Conservation (phyloP, 1,140 invertebrate species). For the Meloidogyne floridensis region DNA sequence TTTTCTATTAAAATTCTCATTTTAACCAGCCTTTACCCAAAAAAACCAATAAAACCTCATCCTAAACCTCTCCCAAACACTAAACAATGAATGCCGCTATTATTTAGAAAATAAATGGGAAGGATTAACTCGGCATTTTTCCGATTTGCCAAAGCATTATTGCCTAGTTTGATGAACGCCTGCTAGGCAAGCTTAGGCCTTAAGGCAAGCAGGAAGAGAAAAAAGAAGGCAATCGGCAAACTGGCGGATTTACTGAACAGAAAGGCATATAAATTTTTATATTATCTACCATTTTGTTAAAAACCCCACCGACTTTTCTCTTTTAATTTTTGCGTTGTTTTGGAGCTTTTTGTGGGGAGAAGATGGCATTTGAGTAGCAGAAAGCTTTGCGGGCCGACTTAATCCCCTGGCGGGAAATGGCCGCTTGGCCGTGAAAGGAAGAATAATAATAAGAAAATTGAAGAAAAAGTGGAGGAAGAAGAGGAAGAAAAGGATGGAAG, state of each 20-base stretch:
- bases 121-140: constrained; percentile 8
- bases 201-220: background rate
- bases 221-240: background rate
- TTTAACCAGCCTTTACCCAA: background rate
- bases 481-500: background rate
- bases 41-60: constrained; percentile 6
- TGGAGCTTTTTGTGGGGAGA: background rate
- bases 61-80: background rate
- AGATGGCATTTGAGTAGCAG: background rate
- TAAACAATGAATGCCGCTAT: background rate
- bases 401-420: constrained; percentile 21
- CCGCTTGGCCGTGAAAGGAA: constrained; percentile 1
- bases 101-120: constrained; percentile 3
- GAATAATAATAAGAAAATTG: background rate
- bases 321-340: background rate
- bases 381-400: constrained; percentile 16
- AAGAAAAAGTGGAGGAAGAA: background rate
- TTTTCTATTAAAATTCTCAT: too few relatives aligned
- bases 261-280: constrained; percentile 1
- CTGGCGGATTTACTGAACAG: constrained; percentile 12
- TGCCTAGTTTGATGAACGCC: constrained; percentile 8
- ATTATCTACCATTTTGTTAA: background rate
- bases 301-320: background rate
- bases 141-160: background rate
- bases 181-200: constrained; percentile 5